Evolutionary conservation across 2,113 vertebrate genomes (phyloP).

Genomic region (Oncorhynchus masou): DNA sequence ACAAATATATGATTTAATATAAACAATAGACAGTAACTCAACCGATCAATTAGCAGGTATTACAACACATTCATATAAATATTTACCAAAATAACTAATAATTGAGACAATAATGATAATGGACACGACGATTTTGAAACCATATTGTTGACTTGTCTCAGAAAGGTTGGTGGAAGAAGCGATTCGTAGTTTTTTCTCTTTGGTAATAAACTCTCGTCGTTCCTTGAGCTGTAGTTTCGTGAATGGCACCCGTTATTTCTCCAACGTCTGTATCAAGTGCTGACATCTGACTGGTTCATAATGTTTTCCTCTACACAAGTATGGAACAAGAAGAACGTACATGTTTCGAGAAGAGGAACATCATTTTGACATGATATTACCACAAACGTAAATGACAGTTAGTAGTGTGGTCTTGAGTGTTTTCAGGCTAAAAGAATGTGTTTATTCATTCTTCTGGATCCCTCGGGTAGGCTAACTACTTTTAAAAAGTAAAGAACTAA

Average conservation of each 20-base stretch:
- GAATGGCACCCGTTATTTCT: conserved; percentile 56
- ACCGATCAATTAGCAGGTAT: neutral
- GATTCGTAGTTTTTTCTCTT: conserved; percentile 91
- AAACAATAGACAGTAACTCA: neutral
- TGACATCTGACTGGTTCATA: conserved; percentile 31
- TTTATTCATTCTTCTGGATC: too few species aligned
- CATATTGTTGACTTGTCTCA: conserved; percentile 87
- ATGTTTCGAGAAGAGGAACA: neutral
- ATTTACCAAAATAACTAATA: neutral
- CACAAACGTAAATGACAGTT: too few species aligned
- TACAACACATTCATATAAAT: too few species aligned
- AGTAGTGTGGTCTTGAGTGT: too few species aligned
- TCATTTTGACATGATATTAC: neutral
- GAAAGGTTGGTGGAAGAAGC: conserved; percentile 85
- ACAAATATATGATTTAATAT: neutral
- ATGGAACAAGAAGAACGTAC: neutral
- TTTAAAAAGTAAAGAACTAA: too few species aligned
- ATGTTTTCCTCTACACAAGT: conserved; percentile 38
- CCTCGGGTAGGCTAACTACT: too few species aligned
- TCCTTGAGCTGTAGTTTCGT: conserved; percentile 60
- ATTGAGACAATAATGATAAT: conserved; percentile 48
- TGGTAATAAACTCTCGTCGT: conserved; percentile 95
- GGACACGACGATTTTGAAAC: conserved; percentile 89
- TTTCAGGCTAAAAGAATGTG: too few species aligned
- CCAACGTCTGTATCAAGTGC: conserved; percentile 36